Evolutionary conservation across 1,140 invertebrate species (phyloP).

Genomic region (Orius insidiosus): DNA sequence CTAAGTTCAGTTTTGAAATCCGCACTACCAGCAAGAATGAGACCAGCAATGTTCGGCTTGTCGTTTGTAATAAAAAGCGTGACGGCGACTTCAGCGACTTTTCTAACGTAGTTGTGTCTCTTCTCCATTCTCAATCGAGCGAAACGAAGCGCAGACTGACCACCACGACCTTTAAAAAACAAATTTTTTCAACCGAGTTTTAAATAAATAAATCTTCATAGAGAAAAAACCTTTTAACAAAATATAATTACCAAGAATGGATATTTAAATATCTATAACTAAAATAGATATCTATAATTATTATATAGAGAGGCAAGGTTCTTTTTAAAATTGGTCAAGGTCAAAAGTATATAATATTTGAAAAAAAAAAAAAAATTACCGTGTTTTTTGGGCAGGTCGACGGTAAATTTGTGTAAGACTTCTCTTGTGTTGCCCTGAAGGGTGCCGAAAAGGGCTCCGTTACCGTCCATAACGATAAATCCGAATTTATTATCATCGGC

Average conservation of each 20-base stretch:
- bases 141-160: conserved; percentile 98
- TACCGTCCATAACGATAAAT: conserved; percentile 99
- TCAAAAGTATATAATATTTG: neutral
- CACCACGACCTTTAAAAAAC: conserved; percentile 59
- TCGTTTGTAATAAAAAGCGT: conserved; percentile 95
- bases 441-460: conserved; percentile 96
- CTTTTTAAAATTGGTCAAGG: conserved; percentile 2
- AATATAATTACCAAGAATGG: neutral
- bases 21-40: conserved; percentile 95
- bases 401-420: conserved; percentile 97
- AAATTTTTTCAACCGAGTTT: no score
- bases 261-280: conserved; percentile 9
- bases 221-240: no score
- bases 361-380: conserved; percentile 34
- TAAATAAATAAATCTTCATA: no score
- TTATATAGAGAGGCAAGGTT: neutral
- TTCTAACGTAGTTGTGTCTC: conserved; percentile 97
- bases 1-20: conserved; percentile 99
- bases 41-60: conserved; percentile 90
- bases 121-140: conserved; percentile 99
- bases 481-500: conserved; percentile 99
- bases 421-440: conserved; percentile 72
- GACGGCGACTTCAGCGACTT: conserved; percentile 97
- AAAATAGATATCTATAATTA: neutral
- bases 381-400: conserved; percentile 99